A percentile compares a stretch with the other conserved stretches of the same genome.
These are phyloP conservation scores for Lypha dubia DNA, from an alignment of 2,888 invertebrate species.

Conservation along the genomic window DNA sequence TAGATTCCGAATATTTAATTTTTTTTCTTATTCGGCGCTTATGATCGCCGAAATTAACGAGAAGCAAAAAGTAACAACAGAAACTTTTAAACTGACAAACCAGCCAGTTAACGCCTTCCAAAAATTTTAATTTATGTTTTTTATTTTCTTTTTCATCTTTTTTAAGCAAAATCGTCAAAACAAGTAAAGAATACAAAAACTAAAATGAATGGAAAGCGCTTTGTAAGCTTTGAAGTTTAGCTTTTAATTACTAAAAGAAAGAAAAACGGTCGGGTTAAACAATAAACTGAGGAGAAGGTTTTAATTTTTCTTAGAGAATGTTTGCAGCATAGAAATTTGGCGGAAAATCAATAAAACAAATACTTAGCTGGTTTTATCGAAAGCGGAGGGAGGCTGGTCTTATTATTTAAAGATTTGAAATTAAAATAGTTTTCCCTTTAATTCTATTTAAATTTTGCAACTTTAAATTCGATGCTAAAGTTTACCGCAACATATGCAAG, in stretches of 20 bases:
- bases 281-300: neutral
- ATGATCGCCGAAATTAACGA: conserved; percentile 28
- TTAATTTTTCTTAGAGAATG: neutral
- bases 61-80: conserved; percentile 12
- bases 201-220: neutral
- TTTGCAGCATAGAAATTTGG: neutral
- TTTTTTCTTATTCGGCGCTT: neutral
- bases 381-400: no score
- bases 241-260: neutral
- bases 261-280: no score
- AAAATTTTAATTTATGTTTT: conserved; percentile 19
- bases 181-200: neutral
- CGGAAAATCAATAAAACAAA: neutral
- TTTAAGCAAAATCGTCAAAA: conserved; percentile 5
- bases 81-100: conserved; percentile 37
- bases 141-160: neutral
- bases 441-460: no score
- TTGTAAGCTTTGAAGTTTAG: neutral
- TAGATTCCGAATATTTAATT: neutral
- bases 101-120: conserved; percentile 48
- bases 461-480: no score
- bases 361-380: no score
- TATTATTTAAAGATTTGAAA: no score
- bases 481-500: no score
- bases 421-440: no score